Conservation (phyloP, 2,888 invertebrate species). For the Mesoligia furuncula region DNA sequence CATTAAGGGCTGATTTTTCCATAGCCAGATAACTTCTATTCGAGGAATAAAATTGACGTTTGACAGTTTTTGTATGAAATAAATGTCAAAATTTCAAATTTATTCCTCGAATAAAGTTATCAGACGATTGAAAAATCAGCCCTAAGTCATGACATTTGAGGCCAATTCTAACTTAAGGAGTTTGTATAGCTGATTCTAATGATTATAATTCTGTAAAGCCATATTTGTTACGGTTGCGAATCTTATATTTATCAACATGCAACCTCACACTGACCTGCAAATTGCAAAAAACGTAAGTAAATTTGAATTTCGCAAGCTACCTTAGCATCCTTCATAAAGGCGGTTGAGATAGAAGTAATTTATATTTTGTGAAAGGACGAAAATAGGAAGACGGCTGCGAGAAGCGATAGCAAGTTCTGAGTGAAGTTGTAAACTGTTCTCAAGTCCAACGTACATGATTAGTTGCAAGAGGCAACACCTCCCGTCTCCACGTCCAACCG, state of each 20-base stretch:
- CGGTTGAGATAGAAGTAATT: background rate
- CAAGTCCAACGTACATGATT: conserved; percentile 65
- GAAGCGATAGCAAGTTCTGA: conserved; percentile 33
- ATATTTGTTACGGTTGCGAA: background rate
- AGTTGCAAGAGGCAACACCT: conserved; percentile 64
- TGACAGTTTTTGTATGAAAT: too few species aligned
- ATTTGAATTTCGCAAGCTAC: background rate
- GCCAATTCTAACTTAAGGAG: background rate
- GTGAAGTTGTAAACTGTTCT: conserved; percentile 66
- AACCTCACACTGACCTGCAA: background rate
- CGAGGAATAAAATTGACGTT: too few species aligned
- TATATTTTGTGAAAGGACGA: background rate
- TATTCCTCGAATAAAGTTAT: too few species aligned
- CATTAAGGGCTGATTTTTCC: too few species aligned
- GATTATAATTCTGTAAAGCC: background rate
- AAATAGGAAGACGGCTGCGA: conserved; percentile 6
- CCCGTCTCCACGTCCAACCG: conserved; percentile 44
- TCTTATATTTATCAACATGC: background rate
- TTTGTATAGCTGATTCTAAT: background rate
- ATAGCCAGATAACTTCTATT: too few species aligned
- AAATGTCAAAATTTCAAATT: too few species aligned
- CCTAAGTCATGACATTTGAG: background rate
- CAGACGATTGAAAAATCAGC: too few species aligned
- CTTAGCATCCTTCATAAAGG: background rate
- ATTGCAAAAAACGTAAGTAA: background rate